These are phyloP conservation scores for Dolichotis patagonum DNA, from an alignment of 2,113 vertebrate genomes.

Conservation along the genomic window DNA sequence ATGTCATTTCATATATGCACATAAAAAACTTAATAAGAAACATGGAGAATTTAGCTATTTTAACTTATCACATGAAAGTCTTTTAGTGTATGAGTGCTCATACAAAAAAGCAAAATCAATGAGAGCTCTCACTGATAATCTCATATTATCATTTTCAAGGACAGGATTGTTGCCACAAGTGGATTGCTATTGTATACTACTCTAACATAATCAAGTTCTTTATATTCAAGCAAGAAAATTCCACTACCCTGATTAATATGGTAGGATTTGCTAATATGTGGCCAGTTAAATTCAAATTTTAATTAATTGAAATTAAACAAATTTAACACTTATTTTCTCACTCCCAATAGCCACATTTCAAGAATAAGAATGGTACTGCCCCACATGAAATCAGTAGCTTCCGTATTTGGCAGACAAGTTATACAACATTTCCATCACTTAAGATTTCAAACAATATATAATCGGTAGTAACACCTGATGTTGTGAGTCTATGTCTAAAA, in stretches of 20 bases:
- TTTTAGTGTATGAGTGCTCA: neutral
- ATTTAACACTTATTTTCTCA: neutral
- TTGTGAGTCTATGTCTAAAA: neutral
- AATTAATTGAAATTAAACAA: constrained; percentile 40
- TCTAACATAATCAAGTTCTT: neutral
- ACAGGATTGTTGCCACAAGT: neutral
- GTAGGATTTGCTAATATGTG: neutral
- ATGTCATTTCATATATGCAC: neutral
- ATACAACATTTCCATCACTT: neutral
- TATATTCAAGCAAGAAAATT: neutral
- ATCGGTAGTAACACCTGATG: neutral
- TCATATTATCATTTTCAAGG: neutral
- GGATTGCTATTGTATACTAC: neutral
- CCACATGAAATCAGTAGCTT: neutral
- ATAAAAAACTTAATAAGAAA: neutral
- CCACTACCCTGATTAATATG: neutral
- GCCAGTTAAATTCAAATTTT: neutral
- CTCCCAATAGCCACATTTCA: neutral
- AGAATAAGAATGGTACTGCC: neutral
- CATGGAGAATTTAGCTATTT: neutral
- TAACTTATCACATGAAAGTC: neutral
- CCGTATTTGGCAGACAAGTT: neutral
- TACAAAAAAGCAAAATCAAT: neutral
- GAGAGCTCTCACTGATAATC: neutral
- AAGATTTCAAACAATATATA: neutral